Percentiles rank a stretch among this genome's conserved stretches.
Conservation (phyloP, 2,113 vertebrate species). For the Hystrix cristata region DNA sequence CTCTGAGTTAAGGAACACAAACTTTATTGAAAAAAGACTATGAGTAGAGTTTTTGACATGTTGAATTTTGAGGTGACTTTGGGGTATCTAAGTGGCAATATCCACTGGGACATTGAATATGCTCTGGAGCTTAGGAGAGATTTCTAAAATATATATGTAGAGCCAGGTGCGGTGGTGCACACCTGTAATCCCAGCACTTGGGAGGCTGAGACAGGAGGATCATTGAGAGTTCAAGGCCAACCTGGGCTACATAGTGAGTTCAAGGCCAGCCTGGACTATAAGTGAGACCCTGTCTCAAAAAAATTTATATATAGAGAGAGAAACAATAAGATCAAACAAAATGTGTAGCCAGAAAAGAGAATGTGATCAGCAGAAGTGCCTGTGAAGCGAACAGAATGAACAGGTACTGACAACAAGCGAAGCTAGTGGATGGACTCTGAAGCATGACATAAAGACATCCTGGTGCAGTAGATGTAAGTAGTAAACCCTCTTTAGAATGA, state of each 20-base stretch:
- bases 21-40: conserved; percentile 22
- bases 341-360: neutral
- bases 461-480: neutral
- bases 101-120: neutral
- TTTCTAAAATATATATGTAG: neutral
- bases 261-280: too few relatives aligned
- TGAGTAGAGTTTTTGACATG: conserved; percentile 17
- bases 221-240: too few relatives aligned
- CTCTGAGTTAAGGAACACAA: neutral
- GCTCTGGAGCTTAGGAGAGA: conserved; percentile 3
- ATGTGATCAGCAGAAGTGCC: neutral
- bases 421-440: neutral
- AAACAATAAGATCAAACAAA: neutral
- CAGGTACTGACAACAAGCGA: neutral
- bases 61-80: neutral
- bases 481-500: neutral
- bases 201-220: too few relatives aligned
- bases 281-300: too few relatives aligned
- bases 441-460: neutral
- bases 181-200: too few relatives aligned
- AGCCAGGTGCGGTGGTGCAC: neutral
- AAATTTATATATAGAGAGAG: neutral
- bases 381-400: neutral
- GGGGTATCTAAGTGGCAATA: neutral
- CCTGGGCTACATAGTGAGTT: too few relatives aligned